Evolutionary conservation across 2,113 vertebrate genomes (phyloP), one percentile per base, ranked within the genome.

Genomic region (Petrocephalus microphthalmus): DNA sequence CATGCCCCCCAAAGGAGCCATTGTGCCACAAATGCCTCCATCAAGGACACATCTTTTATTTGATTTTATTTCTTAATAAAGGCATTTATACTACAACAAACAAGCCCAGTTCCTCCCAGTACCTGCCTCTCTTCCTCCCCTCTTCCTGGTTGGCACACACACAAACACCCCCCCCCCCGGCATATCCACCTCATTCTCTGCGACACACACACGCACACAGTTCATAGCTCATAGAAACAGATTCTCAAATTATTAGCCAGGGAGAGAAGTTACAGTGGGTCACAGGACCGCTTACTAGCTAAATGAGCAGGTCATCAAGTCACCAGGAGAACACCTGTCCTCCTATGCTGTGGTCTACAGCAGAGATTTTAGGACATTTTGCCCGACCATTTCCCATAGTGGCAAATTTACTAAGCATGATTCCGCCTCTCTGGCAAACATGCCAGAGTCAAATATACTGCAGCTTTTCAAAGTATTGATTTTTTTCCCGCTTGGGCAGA

Each of bases 81-180:
- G n/a, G n/a, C n/a, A n/a, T 42, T 42, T 42, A 42, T 42, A 42
- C 1, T 42, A 42, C 1, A 42, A 42, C 42, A 42, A 42, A 42
- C 42, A 42, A 42, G 42, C 42, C 42, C 42, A 42, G 42, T 2
- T 3, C 1, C 42, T 42, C 42, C 42, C 42, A 42, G 42, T 42
- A 42, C 42, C 42, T 42, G 42, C 42, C 42, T 42, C 42, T 42
- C 42, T 42, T 42, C 42, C 42, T 42, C 42, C 42, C 42, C 42
- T 42, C 42, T 42, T 42, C 42, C 42, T n/a, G n/a, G n/a, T n/a
- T n/a, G n/a, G n/a, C n/a, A n/a, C n/a, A n/a, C n/a, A n/a, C n/a
- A n/a, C n/a, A n/a, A n/a, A n/a, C 87, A 90, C 85, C 51, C 86
- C 86, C 51, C 89, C 88, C 19, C 88, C 84, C 87, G 54, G 89